These are phyloP conservation scores for Tanytarsus gracilentus DNA, from an alignment of 2,888 invertebrate genomes.

Conservation along the genomic window DNA sequence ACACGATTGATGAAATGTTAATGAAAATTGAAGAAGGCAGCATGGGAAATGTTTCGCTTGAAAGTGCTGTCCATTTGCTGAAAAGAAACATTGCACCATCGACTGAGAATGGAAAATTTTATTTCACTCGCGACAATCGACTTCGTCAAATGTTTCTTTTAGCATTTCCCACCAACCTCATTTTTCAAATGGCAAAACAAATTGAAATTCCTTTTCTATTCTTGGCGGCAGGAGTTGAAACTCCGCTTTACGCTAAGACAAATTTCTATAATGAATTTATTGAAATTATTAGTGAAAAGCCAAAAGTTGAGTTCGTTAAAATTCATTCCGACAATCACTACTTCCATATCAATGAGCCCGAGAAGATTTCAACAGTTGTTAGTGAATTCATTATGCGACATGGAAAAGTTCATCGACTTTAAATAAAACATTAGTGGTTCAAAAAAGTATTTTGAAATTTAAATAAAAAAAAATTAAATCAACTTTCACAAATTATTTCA, in stretches of 20 bases:
- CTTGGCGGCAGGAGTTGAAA: slow-evolving; percentile 46
- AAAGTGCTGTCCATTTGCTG: slow-evolving; percentile 49
- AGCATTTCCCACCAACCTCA: slow-evolving; percentile 35
- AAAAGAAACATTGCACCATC: slow-evolving; percentile 52
- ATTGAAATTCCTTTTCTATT: slow-evolving; percentile 52
- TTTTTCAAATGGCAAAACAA: slow-evolving; percentile 45
- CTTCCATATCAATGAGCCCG: slow-evolving; percentile 60
- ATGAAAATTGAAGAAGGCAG: slow-evolving; percentile 50
- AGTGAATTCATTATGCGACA: slow-evolving; percentile 48
- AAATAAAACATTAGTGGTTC: too few species aligned
- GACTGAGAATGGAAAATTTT: slow-evolving; percentile 49
- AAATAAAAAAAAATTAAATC: too few species aligned
- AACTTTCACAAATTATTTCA: too few species aligned
- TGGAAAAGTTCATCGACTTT: neutral
- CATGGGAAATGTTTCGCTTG: slow-evolving; percentile 48
- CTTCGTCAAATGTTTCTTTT: slow-evolving; percentile 45
- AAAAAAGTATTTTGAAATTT: too few species aligned
- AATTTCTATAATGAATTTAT: slow-evolving; percentile 46
- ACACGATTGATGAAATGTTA: slow-evolving; percentile 52
- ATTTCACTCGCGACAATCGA: slow-evolving; percentile 53
- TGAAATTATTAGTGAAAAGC: slow-evolving; percentile 47
- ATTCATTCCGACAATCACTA: slow-evolving; percentile 62
- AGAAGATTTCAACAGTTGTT: slow-evolving; percentile 49
- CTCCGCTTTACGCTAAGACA: slow-evolving; percentile 45
- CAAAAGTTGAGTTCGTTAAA: slow-evolving; percentile 50